Evolutionary conservation across 2,888 invertebrate genomes (phyloP).

Genomic region (Muschampia plurimacula): DNA sequence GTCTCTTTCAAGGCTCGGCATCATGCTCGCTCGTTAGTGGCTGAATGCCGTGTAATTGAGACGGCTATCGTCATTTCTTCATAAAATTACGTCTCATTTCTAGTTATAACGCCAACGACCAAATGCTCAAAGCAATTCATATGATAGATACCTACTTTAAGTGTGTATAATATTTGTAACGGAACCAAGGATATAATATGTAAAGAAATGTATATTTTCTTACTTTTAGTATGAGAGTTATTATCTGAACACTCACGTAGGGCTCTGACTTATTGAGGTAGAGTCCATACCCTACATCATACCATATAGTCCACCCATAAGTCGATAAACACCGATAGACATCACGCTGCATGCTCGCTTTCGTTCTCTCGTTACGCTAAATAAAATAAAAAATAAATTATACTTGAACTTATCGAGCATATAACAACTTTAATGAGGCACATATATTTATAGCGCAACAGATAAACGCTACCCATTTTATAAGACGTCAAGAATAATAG

Average conservation of each 20-base stretch:
- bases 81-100: constrained; percentile 10
- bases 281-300: too few species aligned
- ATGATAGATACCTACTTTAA: background rate
- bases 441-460: constrained; percentile 58
- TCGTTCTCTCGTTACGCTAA: too few species aligned
- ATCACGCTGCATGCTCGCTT: too few species aligned
- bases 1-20: background rate
- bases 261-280: too few species aligned
- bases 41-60: constrained; percentile 73
- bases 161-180: too few species aligned
- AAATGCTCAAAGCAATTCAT: background rate
- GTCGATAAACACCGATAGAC: too few species aligned
- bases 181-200: too few species aligned
- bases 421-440: constrained; percentile 2
- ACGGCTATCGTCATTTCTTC: constrained; percentile 58
- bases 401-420: background rate
- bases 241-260: too few species aligned
- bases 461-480: constrained; percentile 51
- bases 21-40: constrained; percentile 57
- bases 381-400: too few species aligned
- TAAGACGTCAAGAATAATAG: constrained; percentile 35
- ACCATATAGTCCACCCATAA: too few species aligned
- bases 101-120: constrained; percentile 6
- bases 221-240: too few species aligned
- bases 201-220: too few species aligned